Evolutionary conservation across 30 jellyfish, hydroid and myxozoan species (phyloP).

Genomic region (Turritopsis rubra): DNA sequence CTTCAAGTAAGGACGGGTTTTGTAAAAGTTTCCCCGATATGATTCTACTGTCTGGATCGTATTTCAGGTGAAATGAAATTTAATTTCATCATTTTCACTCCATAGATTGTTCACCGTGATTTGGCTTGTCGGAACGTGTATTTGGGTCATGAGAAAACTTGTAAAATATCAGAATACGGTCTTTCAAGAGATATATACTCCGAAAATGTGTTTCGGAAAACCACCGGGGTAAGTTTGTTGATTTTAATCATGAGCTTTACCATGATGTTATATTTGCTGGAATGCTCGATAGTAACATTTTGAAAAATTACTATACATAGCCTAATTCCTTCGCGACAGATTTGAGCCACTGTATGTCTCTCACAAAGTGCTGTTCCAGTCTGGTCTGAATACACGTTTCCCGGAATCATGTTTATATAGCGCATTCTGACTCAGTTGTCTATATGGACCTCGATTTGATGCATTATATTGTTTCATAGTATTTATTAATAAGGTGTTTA

Average conservation of each 20-base stretch:
- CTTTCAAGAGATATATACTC: conserved; percentile 61
- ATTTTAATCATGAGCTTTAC: background rate
- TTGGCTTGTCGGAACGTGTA: conserved; percentile 77
- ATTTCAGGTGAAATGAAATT: background rate
- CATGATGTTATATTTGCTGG: background rate
- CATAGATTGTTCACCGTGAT: conserved; percentile 64
- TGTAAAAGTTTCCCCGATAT: too few relatives aligned
- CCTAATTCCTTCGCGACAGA: too few relatives aligned
- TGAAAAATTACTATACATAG: too few relatives aligned
- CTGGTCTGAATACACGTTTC: too few relatives aligned
- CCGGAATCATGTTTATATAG: too few relatives aligned
- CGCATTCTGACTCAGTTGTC: too few relatives aligned
- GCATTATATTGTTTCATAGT: too few relatives aligned
- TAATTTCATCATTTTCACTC: background rate
- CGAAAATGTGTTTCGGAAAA: conserved; percentile 43
- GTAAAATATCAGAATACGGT: conserved; percentile 72
- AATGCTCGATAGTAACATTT: too few relatives aligned
- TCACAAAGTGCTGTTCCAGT: background rate
- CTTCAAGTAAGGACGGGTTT: conserved; percentile 21
- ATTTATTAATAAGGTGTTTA: too few relatives aligned
- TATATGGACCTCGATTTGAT: too few relatives aligned
- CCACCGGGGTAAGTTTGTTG: conserved; percentile 44
- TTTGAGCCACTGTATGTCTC: too few relatives aligned
- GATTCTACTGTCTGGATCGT: too few relatives aligned
- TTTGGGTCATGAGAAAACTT: conserved; percentile 73